Conservation (phyloP, 2,888 invertebrate genomes). For the Lacanobia oleracea region DNA sequence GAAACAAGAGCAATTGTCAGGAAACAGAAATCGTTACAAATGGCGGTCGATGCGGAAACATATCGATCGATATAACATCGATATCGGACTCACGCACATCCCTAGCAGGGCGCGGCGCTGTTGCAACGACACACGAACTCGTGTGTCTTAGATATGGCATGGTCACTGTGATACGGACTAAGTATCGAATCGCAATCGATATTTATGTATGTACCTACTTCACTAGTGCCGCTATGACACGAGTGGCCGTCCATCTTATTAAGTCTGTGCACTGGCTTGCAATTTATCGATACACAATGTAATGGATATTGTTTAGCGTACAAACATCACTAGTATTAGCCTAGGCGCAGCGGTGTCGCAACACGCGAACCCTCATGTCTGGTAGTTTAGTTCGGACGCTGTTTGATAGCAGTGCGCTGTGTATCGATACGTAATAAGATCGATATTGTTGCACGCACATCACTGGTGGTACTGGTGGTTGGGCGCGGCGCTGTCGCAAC, state of each 20-base stretch:
- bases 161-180: slow-evolving; percentile 59
- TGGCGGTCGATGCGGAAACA: slow-evolving; percentile 75
- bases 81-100: slow-evolving; percentile 82
- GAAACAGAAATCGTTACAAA: slow-evolving; percentile 71
- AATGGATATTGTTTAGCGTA: slow-evolving; percentile 54
- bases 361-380: slow-evolving; percentile 73
- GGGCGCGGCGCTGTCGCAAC: slow-evolving; percentile 85
- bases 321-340: slow-evolving; percentile 54
- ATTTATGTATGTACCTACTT: slow-evolving; percentile 56
- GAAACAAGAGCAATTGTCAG: slow-evolving; percentile 62
- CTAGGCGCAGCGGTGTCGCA: slow-evolving; percentile 84
- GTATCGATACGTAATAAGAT: slow-evolving; percentile 69
- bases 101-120: slow-evolving; percentile 82
- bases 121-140: slow-evolving; percentile 85
- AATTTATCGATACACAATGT: slow-evolving; percentile 50
- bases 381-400: slow-evolving; percentile 48
- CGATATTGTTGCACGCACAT: slow-evolving; percentile 82
- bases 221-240: slow-evolving; percentile 50
- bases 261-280: slow-evolving; percentile 38
- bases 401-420: slow-evolving; percentile 55
- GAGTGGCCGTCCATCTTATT: slow-evolving; percentile 46
- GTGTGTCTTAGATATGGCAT: slow-evolving; percentile 61
- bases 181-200: slow-evolving; percentile 70
- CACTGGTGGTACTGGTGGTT: slow-evolving; percentile 71
- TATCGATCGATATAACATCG: slow-evolving; percentile 76